A percentile compares a stretch with the other conserved stretches of the same genome.
phyloP scores from a whole-genome alignment of 2,888 invertebrate species.

The Cosmopolites sordidus region DNA sequence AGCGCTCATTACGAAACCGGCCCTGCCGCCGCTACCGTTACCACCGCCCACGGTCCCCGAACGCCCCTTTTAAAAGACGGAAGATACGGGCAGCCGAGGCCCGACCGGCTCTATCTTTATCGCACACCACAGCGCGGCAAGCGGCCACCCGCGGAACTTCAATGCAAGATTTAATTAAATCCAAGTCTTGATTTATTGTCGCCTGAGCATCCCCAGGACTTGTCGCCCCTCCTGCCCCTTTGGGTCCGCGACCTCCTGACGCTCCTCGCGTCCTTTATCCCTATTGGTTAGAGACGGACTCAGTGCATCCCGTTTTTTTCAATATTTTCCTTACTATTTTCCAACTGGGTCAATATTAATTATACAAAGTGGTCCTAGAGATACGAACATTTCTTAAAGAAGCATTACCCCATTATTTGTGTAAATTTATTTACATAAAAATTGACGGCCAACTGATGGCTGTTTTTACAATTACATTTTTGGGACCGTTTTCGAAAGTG shows the following conservation, averaged over 20 bases:
- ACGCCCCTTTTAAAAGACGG: not conserved
- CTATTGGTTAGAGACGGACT: constrained; percentile 24
- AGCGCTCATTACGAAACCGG: not conserved
- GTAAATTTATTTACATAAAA: too few relatives aligned
- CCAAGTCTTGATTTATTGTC: constrained; percentile 55
- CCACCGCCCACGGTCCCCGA: not conserved
- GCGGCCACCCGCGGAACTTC: constrained; percentile 52
- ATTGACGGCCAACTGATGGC: too few relatives aligned
- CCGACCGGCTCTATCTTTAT: constrained; percentile 31
- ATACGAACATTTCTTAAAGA: too few relatives aligned
- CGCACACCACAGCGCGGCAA: constrained; percentile 48
- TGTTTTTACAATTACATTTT: too few relatives aligned
- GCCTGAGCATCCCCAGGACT: constrained; percentile 39
- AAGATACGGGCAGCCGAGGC: constrained; percentile 5
- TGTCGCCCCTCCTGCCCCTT: constrained; percentile 22
- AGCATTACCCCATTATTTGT: too few relatives aligned
- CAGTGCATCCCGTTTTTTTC: too few relatives aligned
- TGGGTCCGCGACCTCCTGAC: constrained; percentile 12
- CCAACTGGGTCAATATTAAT: too few relatives aligned
- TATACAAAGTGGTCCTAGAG: too few relatives aligned
- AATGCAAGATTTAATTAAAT: constrained; percentile 56
- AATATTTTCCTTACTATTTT: too few relatives aligned
- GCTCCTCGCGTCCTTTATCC: constrained; percentile 22
- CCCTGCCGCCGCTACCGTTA: not conserved
- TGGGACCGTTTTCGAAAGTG: too few relatives aligned